Percentiles rank a stretch among this genome's conserved stretches.
Conservation (phyloP, 2,888 invertebrate species). For the Alloplasta piceator region DNA sequence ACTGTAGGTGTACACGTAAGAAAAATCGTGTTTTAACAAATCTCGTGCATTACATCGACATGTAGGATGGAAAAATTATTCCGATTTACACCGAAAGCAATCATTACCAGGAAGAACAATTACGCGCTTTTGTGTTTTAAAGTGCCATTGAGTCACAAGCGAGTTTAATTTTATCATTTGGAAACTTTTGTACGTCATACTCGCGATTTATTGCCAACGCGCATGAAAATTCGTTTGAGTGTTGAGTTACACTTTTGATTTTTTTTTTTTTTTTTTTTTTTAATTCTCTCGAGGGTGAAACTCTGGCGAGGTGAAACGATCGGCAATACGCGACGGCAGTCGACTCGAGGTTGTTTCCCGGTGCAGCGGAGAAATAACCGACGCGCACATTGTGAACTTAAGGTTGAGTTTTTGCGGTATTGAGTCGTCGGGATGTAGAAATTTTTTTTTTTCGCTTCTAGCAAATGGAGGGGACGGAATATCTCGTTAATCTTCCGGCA, state of each 20-base stretch:
- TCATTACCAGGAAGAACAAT: constrained; percentile 34
- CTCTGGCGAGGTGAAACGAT: constrained; percentile 14
- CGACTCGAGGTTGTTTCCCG: constrained; percentile 48
- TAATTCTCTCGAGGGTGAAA: constrained; percentile 17
- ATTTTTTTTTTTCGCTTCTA: too few relatives aligned
- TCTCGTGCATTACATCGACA: constrained; percentile 7
- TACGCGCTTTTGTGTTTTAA: constrained; percentile 19
- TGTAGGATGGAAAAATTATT: constrained; percentile 43
- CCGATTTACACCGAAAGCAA: not conserved
- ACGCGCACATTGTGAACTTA: too few relatives aligned
- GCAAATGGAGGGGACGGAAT: constrained; percentile 34
- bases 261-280: constrained; percentile 28
- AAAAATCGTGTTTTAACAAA: too few relatives aligned
- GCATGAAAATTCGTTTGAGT: too few relatives aligned
- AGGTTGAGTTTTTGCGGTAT: constrained; percentile 2
- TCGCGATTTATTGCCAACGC: too few relatives aligned
- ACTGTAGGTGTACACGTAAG: too few relatives aligned
- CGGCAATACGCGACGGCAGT: constrained; percentile 29
- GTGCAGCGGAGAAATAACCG: constrained; percentile 40
- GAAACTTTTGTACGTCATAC: too few relatives aligned
- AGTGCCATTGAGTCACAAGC: constrained; percentile 3
- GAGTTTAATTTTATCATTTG: constrained; percentile 13
- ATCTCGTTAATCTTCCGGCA: constrained; percentile 32
- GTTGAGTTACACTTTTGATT: too few relatives aligned
- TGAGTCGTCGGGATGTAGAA: too few relatives aligned